Conservation (phyloP, 2,888 invertebrate genomes). For the Leptopilina drosophilae region DNA sequence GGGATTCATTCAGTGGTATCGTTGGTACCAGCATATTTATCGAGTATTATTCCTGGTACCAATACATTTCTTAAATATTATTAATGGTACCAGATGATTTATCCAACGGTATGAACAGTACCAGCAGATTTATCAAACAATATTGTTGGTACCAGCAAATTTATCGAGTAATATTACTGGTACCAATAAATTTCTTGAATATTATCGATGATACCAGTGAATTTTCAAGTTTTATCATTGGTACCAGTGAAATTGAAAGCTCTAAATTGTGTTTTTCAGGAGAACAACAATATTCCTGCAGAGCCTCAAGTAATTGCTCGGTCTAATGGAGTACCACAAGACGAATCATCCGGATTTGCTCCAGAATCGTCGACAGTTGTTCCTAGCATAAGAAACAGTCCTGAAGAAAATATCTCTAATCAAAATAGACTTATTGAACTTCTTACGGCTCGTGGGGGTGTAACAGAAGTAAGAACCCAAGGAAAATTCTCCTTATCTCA, state of each 20-base stretch:
- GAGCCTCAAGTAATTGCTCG: constrained; percentile 57
- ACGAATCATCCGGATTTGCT: constrained; percentile 60
- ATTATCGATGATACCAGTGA: too few species aligned
- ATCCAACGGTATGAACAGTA: too few species aligned
- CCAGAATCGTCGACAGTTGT: constrained; percentile 66
- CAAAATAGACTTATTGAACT: constrained; percentile 79
- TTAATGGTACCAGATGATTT: too few species aligned
- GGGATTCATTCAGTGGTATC: too few species aligned
- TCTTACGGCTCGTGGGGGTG: constrained; percentile 76
- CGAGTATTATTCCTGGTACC: too few species aligned
- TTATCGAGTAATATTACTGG: too few species aligned
- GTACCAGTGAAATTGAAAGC: not conserved
- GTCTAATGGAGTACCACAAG: constrained; percentile 61
- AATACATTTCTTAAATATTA: too few species aligned
- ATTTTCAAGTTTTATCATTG: not conserved
- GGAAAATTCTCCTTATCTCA: not conserved
- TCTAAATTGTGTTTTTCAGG: constrained; percentile 19
- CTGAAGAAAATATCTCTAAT: constrained; percentile 75
- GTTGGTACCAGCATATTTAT: too few species aligned
- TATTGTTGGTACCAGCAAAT: too few species aligned
- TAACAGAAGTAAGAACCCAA: constrained; percentile 70
- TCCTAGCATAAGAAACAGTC: constrained; percentile 68
- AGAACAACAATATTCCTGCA: not conserved
- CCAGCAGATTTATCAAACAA: too few species aligned
- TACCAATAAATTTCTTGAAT: too few species aligned